Percentiles rank a stretch among this genome's conserved stretches.
Conservation (phyloP, 2,797 vertebrate genomes). For the Leptoclinus maculatus region DNA sequence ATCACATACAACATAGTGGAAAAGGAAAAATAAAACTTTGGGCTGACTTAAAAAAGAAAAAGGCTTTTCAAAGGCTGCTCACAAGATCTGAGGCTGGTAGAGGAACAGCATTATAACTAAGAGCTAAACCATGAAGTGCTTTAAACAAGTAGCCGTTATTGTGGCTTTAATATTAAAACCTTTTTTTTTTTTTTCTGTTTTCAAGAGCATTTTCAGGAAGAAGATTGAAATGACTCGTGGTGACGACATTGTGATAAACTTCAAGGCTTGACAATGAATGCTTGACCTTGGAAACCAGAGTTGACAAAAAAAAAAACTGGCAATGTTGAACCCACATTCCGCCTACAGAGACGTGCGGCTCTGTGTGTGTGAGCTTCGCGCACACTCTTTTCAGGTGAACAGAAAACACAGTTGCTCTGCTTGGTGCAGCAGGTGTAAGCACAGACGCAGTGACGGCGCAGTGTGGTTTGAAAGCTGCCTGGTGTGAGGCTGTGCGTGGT, state of each 20-base stretch:
- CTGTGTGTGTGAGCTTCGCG: not conserved
- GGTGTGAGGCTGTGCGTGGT: conserved; percentile 12
- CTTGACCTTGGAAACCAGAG: not conserved
- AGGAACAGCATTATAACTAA: not conserved
- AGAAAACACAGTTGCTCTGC: conserved; percentile 29
- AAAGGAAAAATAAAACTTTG: not conserved
- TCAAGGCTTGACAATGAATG: not conserved
- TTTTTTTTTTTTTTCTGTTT: not conserved
- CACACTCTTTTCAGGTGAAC: conserved; percentile 9
- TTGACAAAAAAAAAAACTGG: not conserved
- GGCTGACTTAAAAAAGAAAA: not conserved
- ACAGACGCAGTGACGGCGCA: conserved; percentile 76
- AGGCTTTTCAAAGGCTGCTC: not conserved
- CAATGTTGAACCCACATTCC: conserved; percentile 26
- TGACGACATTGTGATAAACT: not conserved
- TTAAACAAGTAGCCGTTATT: not conserved
- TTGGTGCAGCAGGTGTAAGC: conserved; percentile 56
- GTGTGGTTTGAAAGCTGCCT: conserved; percentile 61
- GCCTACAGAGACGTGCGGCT: not conserved
- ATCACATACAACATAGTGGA: not conserved
- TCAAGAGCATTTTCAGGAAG: not conserved
- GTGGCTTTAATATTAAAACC: not conserved
- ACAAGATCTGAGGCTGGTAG: not conserved
- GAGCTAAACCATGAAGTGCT: not conserved
- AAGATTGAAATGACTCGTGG: not conserved